Base-by-base conservation (phyloP, 2,113 vertebrate genomes). In the Heptranchias perlo region DNA sequence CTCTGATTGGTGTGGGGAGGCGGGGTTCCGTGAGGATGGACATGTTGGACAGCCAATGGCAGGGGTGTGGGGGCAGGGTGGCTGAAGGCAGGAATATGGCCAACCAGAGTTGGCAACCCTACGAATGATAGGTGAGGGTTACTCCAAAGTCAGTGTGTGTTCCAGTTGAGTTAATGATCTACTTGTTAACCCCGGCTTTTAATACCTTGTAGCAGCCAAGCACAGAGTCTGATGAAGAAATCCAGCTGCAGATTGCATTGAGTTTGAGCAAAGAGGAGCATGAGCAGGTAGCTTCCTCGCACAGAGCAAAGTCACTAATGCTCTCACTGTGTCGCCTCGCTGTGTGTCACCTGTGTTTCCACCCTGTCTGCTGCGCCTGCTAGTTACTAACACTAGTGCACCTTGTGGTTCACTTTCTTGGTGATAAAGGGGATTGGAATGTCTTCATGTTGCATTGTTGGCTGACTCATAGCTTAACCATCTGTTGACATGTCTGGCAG, bases 201-300 rank as follows among this genome's bases (percentile, higher is more conserved):
- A 97, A 98, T 97, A 97, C 96, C 97, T 97, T 97, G 97, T 97
- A 97, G 94, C 98, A 98, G 98, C 97, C 98, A 97, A 97, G 97
- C 97, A 98, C 98, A 97, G 98, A 98, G 96, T 98, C 98, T 96
- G 99, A 99, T 0, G 99, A 99, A 97, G 98, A 99, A 97, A 98
- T 98, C 52, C 99, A 99, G 97, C 98, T 99, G 96, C 98, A 99
- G 98, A 98, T 99, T 96, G 99, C 99, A 96, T 98, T 99, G 97
- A 98, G 96, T 96, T 98, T 99, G 97, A 99, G 99, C 98, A 98
- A 97, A 98, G 98, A 99, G 97, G 98, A 99, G 97, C 98, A 98
- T 0, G 97, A 98, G 97, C 98, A 99, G 99, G 99, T 99, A 99
- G 96, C 91, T 35, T 23, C 78, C 5, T 52, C 87, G 35, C 13